These are phyloP conservation scores for Loris lydekkerianus DNA, from an alignment of 2,797 vertebrate species.

Conservation along the genomic window DNA sequence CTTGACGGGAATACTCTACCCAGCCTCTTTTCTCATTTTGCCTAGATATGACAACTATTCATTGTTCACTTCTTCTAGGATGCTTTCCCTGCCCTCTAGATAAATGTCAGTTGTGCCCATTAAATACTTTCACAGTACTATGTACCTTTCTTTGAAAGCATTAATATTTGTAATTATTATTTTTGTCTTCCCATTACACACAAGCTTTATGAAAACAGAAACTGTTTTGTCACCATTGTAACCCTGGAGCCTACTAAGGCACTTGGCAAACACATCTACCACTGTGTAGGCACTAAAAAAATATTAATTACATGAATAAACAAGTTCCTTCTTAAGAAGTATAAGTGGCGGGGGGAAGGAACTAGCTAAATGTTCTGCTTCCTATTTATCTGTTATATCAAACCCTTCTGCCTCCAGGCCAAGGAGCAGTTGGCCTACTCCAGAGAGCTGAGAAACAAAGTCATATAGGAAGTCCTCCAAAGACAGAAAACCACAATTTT, in stretches of 20 bases:
- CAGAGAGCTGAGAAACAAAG: background rate
- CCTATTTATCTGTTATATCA: background rate
- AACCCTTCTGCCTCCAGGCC: background rate
- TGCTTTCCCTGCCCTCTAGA: background rate
- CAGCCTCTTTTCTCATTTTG: background rate
- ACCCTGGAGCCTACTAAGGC: background rate
- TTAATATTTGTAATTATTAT: background rate
- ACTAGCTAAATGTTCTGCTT: background rate
- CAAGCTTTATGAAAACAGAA: slow-evolving; percentile 32
- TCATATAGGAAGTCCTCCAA: background rate
- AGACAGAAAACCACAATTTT: background rate
- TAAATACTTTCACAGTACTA: background rate
- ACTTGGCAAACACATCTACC: slow-evolving; percentile 1
- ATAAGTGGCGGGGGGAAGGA: background rate
- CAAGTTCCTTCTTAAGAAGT: slow-evolving; percentile 34
- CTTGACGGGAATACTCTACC: background rate
- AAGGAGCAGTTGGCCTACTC: background rate
- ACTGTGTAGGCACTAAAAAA: background rate
- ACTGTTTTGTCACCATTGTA: background rate
- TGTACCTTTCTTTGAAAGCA: background rate
- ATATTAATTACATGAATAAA: background rate
- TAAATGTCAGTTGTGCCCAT: background rate
- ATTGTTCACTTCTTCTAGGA: background rate
- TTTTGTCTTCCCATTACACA: background rate
- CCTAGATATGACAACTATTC: background rate